Evolutionary conservation across 2,888 invertebrate species (phyloP).

Genomic region (Volucella inanis): DNA sequence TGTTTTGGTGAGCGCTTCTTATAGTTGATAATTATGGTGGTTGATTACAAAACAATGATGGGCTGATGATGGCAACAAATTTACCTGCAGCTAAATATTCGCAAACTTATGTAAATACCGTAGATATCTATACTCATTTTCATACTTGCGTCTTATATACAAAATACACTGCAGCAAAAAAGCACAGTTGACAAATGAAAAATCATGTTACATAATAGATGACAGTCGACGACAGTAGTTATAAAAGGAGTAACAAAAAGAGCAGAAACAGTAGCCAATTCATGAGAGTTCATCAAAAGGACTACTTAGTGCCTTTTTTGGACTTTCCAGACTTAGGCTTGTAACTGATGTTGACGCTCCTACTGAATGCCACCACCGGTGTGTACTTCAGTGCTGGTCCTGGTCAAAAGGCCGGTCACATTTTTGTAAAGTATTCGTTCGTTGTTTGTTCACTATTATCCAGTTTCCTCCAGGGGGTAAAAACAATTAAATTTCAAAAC

Average conservation of each 20-base stretch:
- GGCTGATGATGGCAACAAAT: slow-evolving; percentile 69
- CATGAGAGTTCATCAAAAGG: slow-evolving; percentile 68
- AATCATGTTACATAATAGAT: slow-evolving; percentile 57
- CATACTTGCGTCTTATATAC: not conserved
- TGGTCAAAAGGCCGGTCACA: slow-evolving; percentile 48
- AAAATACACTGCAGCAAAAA: slow-evolving; percentile 23
- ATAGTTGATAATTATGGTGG: slow-evolving; percentile 69
- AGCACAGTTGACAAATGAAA: slow-evolving; percentile 72
- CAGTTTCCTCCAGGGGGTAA: slow-evolving; percentile 66
- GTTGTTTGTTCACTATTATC: slow-evolving; percentile 66
- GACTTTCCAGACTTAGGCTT: slow-evolving; percentile 69
- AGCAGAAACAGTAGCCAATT: slow-evolving; percentile 22
- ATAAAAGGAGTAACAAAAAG: slow-evolving; percentile 9
- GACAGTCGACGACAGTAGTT: slow-evolving; percentile 25
- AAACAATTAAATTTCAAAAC: slow-evolving; percentile 74
- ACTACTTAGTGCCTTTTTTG: slow-evolving; percentile 53
- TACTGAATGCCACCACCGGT: slow-evolving; percentile 44
- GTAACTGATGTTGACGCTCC: slow-evolving; percentile 67
- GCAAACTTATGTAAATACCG: slow-evolving; percentile 53
- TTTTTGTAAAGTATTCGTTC: slow-evolving; percentile 57
- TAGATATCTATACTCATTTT: slow-evolving; percentile 17
- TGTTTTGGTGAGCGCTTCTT: slow-evolving; percentile 66
- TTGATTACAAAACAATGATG: slow-evolving; percentile 72
- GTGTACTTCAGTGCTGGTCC: slow-evolving; percentile 20
- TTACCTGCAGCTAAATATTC: slow-evolving; percentile 69